Conservation (phyloP, 2,113 vertebrate species). For the Rissa tridactyla region DNA sequence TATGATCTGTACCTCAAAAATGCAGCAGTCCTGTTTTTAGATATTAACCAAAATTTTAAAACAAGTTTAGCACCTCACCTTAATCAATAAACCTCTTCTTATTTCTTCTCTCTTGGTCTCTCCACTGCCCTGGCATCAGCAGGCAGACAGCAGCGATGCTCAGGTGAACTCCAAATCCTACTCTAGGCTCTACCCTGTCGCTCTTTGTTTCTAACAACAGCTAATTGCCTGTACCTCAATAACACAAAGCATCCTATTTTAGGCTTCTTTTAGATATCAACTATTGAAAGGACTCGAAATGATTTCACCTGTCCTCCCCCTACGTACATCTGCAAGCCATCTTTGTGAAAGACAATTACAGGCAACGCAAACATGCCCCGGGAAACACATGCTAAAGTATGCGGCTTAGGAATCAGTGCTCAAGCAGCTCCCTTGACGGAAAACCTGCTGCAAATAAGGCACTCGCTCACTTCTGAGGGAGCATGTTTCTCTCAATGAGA, state of each 20-base stretch:
- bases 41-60: background rate
- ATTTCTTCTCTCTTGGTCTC: background rate
- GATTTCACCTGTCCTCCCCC: background rate
- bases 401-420: conserved; percentile 9
- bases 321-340: background rate
- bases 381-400: background rate
- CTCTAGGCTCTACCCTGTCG: background rate
- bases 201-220: background rate
- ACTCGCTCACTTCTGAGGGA: conserved; percentile 14
- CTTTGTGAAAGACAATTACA: background rate
- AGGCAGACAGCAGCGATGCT: background rate
- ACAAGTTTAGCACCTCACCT: background rate
- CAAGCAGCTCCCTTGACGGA: background rate
- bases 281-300: background rate
- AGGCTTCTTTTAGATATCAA: background rate
- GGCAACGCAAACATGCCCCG: background rate
- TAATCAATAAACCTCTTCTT: background rate
- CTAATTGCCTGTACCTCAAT: background rate
- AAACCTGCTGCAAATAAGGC: conserved; percentile 34
- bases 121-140: background rate
- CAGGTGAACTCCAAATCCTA: background rate
- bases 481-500: conserved; percentile 6
- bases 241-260: background rate
- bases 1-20: background rate
- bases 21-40: background rate